phyloP scores from a whole-genome alignment of 1,140 invertebrate genomes.

The Steinernema khuongi region DNA sequence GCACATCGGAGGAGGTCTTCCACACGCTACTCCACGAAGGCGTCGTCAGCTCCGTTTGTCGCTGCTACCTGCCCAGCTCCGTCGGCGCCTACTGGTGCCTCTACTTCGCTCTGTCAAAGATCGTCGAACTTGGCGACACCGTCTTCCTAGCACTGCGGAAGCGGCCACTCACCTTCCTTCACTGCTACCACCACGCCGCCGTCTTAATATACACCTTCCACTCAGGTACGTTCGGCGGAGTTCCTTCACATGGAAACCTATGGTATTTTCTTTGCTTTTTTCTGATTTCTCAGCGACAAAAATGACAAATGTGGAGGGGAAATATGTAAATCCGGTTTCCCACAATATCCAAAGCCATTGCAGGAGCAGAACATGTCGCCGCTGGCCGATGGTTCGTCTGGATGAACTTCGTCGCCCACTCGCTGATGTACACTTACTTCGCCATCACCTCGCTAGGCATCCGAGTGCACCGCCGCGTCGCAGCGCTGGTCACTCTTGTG shows the following conservation, averaged over 20 bases:
- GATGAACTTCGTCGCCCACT: slow-evolving; percentile 65
- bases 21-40: slow-evolving; percentile 59
- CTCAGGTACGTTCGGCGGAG: slow-evolving; percentile 26
- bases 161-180: slow-evolving; percentile 28
- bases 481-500: slow-evolving; percentile 81
- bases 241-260: background rate
- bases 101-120: slow-evolving; percentile 25
- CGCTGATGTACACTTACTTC: slow-evolving; percentile 94
- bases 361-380: background rate
- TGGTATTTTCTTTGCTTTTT: background rate
- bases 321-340: too few species aligned
- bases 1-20: slow-evolving; percentile 40
- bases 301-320: too few species aligned
- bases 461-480: slow-evolving; percentile 71
- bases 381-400: slow-evolving; percentile 19
- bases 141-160: slow-evolving; percentile 27
- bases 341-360: too few species aligned
- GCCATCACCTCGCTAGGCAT: slow-evolving; percentile 79
- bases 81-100: slow-evolving; percentile 22
- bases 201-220: slow-evolving; percentile 29
- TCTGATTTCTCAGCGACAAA: too few species aligned
- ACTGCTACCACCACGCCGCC: slow-evolving; percentile 62
- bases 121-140: slow-evolving; percentile 39
- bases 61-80: background rate
- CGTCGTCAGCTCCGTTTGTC: slow-evolving; percentile 25